Conservation (phyloP, 2,888 invertebrate species). For the Eupithecia subumbrata region DNA sequence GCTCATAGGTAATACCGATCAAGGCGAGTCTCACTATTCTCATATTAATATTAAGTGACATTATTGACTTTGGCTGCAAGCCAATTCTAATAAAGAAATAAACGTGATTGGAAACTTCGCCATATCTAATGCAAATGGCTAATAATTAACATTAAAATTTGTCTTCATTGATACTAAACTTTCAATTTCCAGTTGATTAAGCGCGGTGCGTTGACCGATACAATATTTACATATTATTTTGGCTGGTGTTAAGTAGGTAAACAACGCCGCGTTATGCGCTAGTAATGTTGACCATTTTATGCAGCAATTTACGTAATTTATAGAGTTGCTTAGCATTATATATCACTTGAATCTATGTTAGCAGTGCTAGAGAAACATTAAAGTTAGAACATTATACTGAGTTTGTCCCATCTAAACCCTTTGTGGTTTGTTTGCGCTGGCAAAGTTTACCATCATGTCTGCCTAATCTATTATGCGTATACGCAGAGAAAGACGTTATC, state of each 20-base stretch:
- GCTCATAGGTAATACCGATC: neutral
- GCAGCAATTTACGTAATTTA: conserved; percentile 23
- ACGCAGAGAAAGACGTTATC: conserved; percentile 72
- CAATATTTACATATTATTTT: conserved; percentile 39
- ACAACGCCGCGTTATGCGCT: conserved; percentile 25
- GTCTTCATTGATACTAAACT: conserved; percentile 44
- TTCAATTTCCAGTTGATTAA: conserved; percentile 44
- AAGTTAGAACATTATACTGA: conserved; percentile 25
- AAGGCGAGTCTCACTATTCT: neutral
- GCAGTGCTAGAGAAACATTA: conserved; percentile 22
- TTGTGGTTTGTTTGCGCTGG: conserved; percentile 60
- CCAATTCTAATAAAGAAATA: conserved; percentile 42
- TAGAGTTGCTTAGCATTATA: conserved; percentile 29
- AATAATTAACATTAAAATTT: conserved; percentile 39
- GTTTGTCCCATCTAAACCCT: conserved; percentile 47
- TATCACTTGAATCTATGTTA: conserved; percentile 16
- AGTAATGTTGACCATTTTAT: conserved; percentile 28
- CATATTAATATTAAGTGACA: neutral
- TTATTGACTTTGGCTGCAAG: conserved; percentile 34
- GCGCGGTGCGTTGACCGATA: conserved; percentile 44
- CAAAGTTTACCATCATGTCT: conserved; percentile 58
- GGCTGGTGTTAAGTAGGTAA: conserved; percentile 35
- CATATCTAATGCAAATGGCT: conserved; percentile 28
- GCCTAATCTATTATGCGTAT: conserved; percentile 59
- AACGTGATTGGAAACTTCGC: conserved; percentile 30